Evolutionary conservation across 2,888 invertebrate genomes (phyloP).

Genomic region (Amblyjoppa proteus): DNA sequence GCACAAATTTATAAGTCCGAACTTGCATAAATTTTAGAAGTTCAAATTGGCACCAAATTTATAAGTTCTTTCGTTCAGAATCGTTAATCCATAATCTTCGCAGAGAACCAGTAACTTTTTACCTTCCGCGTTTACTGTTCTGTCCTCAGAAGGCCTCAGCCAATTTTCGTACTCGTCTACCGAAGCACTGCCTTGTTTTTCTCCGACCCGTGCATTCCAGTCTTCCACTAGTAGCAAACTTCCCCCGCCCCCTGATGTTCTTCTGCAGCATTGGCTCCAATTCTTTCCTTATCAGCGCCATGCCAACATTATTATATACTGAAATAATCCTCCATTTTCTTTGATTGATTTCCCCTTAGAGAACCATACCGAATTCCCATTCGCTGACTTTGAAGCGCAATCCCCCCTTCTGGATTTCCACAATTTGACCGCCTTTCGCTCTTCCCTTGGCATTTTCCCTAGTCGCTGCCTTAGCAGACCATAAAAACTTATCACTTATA

Average conservation of each 20-base stretch:
- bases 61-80: constrained; percentile 15
- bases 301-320: constrained; percentile 25
- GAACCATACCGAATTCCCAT: not conserved
- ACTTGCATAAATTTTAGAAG: too few relatives aligned
- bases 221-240: constrained; percentile 25
- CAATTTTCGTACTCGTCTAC: not conserved
- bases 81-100: constrained; percentile 13
- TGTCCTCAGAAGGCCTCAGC: constrained; percentile 10
- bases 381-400: not conserved
- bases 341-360: not conserved
- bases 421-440: constrained; percentile 32
- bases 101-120: constrained; percentile 10
- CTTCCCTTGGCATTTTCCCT: constrained; percentile 12
- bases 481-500: not conserved
- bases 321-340: constrained; percentile 26
- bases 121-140: constrained; percentile 25
- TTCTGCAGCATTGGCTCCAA: not conserved
- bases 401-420: constrained; percentile 20
- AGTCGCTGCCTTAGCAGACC: constrained; percentile 1
- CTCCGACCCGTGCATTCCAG: constrained; percentile 37
- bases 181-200: not conserved
- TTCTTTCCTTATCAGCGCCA: not conserved
- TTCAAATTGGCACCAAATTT: too few relatives aligned
- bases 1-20: too few relatives aligned
- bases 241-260: not conserved